Percentiles rank a stretch among this genome's conserved stretches.
These are phyloP conservation scores for Pangasius sanitwongsei DNA, from an alignment of 2,797 vertebrate species.

Conservation along the genomic window DNA sequence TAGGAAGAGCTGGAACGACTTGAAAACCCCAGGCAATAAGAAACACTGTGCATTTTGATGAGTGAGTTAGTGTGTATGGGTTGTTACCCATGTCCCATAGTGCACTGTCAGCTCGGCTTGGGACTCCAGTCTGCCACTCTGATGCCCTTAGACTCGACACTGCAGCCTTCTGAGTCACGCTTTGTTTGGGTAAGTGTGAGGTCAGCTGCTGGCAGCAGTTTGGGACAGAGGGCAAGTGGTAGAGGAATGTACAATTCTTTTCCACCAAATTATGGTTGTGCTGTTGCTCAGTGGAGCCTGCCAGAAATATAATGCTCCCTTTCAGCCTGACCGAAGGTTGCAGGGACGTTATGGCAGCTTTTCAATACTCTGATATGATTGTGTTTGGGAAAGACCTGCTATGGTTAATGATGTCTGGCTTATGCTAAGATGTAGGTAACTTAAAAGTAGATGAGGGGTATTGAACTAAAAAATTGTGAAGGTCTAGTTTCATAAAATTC, in stretches of 20 bases:
- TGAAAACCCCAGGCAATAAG: constrained; percentile 55
- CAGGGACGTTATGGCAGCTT: constrained; percentile 31
- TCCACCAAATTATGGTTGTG: constrained; percentile 25
- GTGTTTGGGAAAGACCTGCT: not conserved
- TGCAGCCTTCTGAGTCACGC: constrained; percentile 63
- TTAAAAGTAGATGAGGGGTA: not conserved
- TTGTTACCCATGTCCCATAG: constrained; percentile 23
- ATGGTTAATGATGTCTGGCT: constrained; percentile 30
- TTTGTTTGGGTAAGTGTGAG: constrained; percentile 60
- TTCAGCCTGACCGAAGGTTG: constrained; percentile 33
- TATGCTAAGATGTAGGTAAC: not conserved
- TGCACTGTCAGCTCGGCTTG: constrained; percentile 15
- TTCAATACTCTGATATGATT: constrained; percentile 37
- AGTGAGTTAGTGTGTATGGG: constrained; percentile 9
- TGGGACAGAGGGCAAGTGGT: constrained; percentile 38
- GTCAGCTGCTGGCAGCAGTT: constrained; percentile 55
- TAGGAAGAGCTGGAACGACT: constrained; percentile 59
- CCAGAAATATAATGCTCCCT: constrained; percentile 23
- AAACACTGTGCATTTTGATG: constrained; percentile 49
- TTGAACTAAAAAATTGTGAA: not conserved
- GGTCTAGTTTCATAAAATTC: not conserved
- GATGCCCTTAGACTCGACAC: constrained; percentile 69
- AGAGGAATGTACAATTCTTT: constrained; percentile 34
- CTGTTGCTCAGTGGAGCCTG: constrained; percentile 30
- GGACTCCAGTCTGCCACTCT: constrained; percentile 53